Evolutionary conservation across 2,113 vertebrate genomes (phyloP), one percentile per base, ranked within the genome.

Genomic region (Bufo gargarizans): DNA sequence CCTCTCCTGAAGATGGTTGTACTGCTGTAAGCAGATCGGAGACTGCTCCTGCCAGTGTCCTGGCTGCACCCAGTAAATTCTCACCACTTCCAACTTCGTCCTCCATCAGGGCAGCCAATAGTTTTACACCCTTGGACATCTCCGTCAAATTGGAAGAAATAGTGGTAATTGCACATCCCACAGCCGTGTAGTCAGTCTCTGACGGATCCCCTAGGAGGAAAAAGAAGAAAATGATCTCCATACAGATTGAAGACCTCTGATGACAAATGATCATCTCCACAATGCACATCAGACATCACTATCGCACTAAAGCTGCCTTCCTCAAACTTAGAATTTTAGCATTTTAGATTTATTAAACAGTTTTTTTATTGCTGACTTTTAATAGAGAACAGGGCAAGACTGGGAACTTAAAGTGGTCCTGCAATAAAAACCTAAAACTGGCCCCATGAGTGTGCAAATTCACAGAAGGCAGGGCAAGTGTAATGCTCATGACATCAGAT

Each of bases 131-230:
- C 92, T 96, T 98, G 84, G 99, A 99, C 99, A 99, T 99, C 92
- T 99, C 98, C 0, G 97, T 99, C 91, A 99, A 95, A 94, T 99
- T 99, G 90, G 99, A 99, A 69, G 98, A 99, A 91, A 99, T 99
- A 82, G 99, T 99, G 84, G 99, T 99, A 92, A 99, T 99, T 17
- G 99, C 99, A 45, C 99, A 99, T 53, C 99, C 99, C 91, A 99
- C 99, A 0, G 98, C 99, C 0, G 98, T 99, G 92, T 99, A 99
- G 91, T 99, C 98, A 0, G 98, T 99, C 91, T 99, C 97, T 3
- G 96, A 96, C 0, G 99, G 99, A 92, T 99, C 98, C 88, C 98
- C 99, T 99, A 84, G 58, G 56, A 61, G 16, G 6, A 83, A 33
- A 76, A 59, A 6, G 12, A 78, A 14, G 8, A 72, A 49, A 72